Conservation (phyloP, 2,797 vertebrate genomes). For the Xerus rutilus region DNA sequence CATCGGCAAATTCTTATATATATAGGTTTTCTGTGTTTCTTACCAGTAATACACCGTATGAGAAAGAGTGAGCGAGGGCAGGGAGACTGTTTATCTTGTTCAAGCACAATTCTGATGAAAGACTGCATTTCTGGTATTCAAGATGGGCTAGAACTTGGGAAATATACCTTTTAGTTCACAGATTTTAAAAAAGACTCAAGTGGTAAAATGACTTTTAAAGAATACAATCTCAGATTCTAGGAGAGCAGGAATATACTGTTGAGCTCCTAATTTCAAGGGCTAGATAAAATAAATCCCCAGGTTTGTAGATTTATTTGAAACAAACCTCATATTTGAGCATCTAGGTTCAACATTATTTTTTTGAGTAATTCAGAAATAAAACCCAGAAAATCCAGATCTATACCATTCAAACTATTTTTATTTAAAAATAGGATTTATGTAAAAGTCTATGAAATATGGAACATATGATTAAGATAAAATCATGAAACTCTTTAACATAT, state of each 20-base stretch:
- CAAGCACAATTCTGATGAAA: neutral
- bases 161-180: neutral
- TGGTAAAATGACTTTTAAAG: neutral
- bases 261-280: neutral
- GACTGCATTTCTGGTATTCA: neutral
- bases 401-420: neutral
- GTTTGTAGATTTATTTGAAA: conserved; percentile 21
- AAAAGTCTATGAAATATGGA: conserved; percentile 4
- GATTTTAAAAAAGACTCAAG: neutral
- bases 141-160: neutral
- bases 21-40: neutral
- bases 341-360: neutral
- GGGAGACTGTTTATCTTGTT: neutral
- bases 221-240: neutral
- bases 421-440: conserved; percentile 42
- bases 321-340: conserved; percentile 10
- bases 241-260: neutral
- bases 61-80: neutral
- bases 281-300: neutral
- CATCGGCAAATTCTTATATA: neutral
- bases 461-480: neutral
- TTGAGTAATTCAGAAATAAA: conserved; percentile 3
- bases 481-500: neutral
- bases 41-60: neutral
- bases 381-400: neutral